Base-by-base conservation (phyloP, 2,797 vertebrate genomes). In the Sebastes kiyomatsui region DNA sequence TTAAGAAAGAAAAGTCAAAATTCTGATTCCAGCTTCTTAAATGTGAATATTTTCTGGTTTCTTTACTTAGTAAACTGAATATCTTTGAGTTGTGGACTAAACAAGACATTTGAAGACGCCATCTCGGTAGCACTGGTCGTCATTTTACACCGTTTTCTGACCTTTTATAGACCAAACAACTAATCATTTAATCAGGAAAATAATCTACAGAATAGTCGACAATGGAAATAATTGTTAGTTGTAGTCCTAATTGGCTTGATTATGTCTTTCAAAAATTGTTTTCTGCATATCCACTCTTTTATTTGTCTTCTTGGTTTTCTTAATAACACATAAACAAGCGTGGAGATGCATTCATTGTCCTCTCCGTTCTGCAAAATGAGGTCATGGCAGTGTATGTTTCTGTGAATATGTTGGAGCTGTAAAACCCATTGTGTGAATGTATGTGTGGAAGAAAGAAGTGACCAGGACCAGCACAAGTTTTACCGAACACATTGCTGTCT, bases 401-500 rank as follows among this genome's bases (percentile, higher is more conserved):
- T 72, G 77, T 81, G 83, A 77, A 79, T 33, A 83, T 89, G 84
- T 81, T 46, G 52, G 61, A 82, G 14, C 72, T 3, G 68, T 69
- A 71, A 81, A 70, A 58, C 18, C 8, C 32, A 30, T 77, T 65
- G 79, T 88, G 82, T 79, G 83, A 56, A 82, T 72, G 75, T 27
- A 79, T 80, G 75, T 65, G 83, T 79, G 77, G 74, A 79, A 62
- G 78, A 90, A 93, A 94, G 79, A 95, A 95, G 88, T 91, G 90
- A 93, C 90, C 84, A 94, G 84, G 91, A 95, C 90, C 87, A 94
- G 88, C 87, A 90, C 83, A 87, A 88, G 91, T 91, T 94, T 92
- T 95, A 96, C 97, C 96, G 97, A 99, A 98, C 97, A 99, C 98
- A 97, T 98, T 97, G 97, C 96, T 97, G 97, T 98, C 97, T 98